These are phyloP conservation scores for Latheticus oryzae DNA, from an alignment of 2,888 invertebrate genomes.

Conservation along the genomic window DNA sequence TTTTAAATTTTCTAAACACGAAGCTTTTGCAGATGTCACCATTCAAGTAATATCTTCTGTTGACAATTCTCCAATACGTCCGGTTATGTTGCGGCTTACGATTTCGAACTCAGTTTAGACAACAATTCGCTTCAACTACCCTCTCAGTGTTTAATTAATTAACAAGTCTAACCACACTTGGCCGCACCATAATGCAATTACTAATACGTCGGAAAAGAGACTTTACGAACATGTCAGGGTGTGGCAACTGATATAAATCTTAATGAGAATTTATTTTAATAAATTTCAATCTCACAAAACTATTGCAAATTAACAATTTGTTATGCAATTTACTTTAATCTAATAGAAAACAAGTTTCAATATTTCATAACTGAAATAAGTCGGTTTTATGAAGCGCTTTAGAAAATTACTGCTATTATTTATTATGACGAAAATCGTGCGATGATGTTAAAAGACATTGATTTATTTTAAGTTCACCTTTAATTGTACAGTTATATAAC, in stretches of 20 bases:
- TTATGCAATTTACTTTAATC: conserved; percentile 9
- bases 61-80: conserved; percentile 30
- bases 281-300: no score
- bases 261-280: conserved; percentile 8
- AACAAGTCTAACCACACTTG: conserved; percentile 36
- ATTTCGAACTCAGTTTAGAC: conserved; percentile 33
- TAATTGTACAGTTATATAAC: no score
- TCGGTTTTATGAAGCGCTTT: conserved; percentile 10
- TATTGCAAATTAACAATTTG: no score
- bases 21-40: neutral
- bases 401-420: conserved; percentile 3
- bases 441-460: no score
- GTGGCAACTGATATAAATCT: conserved; percentile 11
- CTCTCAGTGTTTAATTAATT: conserved; percentile 38
- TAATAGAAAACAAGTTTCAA: conserved; percentile 17
- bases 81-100: conserved; percentile 32
- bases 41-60: no score
- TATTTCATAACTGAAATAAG: conserved; percentile 26
- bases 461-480: no score
- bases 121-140: conserved; percentile 33
- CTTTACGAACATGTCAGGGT: conserved; percentile 25
- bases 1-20: neutral
- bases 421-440: no score
- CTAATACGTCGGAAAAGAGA: conserved; percentile 34
- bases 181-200: conserved; percentile 40